Evolutionary conservation across 2,797 vertebrate species (phyloP).

Genomic region (Myioborus miniatus): DNA sequence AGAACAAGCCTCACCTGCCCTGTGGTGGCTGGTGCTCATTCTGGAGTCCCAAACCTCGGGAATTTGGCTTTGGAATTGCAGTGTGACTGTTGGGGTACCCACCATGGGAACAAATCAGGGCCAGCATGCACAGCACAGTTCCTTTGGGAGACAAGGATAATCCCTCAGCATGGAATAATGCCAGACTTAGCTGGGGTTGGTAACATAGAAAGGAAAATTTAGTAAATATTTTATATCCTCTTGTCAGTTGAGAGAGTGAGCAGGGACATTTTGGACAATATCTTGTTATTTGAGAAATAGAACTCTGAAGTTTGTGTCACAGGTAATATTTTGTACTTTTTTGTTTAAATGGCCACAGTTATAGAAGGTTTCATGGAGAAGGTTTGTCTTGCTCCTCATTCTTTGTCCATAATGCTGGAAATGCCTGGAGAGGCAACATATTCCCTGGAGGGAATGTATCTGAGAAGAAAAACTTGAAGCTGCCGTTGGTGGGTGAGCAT

Average conservation of each 20-base stretch:
- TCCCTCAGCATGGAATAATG: background rate
- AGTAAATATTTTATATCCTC: background rate
- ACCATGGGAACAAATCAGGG: background rate
- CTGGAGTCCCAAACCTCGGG: background rate
- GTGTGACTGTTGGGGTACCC: background rate
- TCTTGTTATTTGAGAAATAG: background rate
- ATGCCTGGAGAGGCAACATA: background rate
- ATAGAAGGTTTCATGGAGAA: too few species aligned
- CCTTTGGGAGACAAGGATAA: background rate
- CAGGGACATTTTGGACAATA: background rate
- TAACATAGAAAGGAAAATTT: background rate
- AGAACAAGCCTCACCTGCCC: background rate
- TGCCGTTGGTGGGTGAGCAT: background rate
- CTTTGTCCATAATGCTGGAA: background rate
- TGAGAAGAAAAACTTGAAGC: background rate
- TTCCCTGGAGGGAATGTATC: background rate
- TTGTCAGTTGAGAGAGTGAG: background rate
- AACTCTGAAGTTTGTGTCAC: background rate
- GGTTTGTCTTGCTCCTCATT: background rate
- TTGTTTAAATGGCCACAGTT: background rate
- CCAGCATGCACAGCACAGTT: background rate
- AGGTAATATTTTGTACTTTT: background rate
- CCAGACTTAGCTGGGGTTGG: background rate
- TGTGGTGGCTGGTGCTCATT: fast-evolving
- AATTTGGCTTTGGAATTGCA: background rate